These are phyloP conservation scores for Falco cherrug DNA, from an alignment of 2,797 vertebrate species.

Conservation along the genomic window DNA sequence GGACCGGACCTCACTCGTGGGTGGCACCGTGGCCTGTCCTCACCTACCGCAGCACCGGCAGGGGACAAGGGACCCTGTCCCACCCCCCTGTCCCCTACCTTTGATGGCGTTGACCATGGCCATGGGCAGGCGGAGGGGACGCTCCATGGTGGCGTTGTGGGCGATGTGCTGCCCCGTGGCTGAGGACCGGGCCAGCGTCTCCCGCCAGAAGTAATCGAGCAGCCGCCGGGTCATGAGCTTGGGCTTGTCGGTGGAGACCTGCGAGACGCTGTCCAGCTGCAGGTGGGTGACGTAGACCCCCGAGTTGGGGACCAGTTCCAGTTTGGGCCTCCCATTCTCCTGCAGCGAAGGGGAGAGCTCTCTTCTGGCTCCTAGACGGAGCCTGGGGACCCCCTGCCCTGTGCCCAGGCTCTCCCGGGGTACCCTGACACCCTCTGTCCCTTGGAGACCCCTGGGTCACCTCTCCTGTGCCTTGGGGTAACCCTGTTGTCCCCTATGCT, in stretches of 20 bases:
- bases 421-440: not conserved
- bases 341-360: not conserved
- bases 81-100: not conserved
- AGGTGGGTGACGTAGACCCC: constrained; percentile 26
- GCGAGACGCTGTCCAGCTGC: constrained; percentile 34
- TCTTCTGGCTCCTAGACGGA: not conserved
- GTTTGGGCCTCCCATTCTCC: constrained; percentile 20
- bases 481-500: not conserved
- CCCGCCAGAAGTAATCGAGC: constrained; percentile 24
- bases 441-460: not conserved
- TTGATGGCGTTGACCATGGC: constrained; percentile 11
- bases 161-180: constrained; percentile 12
- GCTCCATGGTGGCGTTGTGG: constrained; percentile 25
- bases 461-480: too few relatives aligned
- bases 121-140: constrained; percentile 8
- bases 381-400: not conserved
- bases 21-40: not conserved
- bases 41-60: not conserved
- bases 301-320: constrained; percentile 26
- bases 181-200: not conserved
- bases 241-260: constrained; percentile 32
- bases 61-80: not conserved
- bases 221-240: constrained; percentile 33
- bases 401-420: not conserved
- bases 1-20: accelerated